Conservation (phyloP, 2,113 vertebrate species). For the Pseudopodoces humilis region DNA sequence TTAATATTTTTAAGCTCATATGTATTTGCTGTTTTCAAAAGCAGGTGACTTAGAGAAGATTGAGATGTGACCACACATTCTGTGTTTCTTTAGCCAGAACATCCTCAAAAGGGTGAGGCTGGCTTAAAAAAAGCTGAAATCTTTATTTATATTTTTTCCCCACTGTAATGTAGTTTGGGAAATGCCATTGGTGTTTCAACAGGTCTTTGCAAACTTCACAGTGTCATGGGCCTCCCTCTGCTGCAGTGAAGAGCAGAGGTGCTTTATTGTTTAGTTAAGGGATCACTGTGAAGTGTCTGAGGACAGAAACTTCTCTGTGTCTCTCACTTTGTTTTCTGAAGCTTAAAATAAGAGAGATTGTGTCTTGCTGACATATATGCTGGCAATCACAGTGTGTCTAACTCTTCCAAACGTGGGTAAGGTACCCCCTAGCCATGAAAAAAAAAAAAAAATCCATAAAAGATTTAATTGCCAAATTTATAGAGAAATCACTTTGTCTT, state of each 20-base stretch:
- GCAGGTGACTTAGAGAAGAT: not conserved
- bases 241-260: not conserved
- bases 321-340: not conserved
- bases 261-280: not conserved
- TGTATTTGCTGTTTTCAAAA: not conserved
- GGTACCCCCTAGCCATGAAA: not conserved
- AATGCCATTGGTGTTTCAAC: not conserved
- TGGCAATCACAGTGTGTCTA: not conserved
- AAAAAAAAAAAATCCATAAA: not conserved
- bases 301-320: not conserved
- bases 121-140: not conserved
- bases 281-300: not conserved
- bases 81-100: not conserved
- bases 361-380: not conserved
- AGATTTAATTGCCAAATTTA: not conserved
- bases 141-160: not conserved
- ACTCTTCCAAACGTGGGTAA: not conserved
- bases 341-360: not conserved
- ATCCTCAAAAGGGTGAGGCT: not conserved
- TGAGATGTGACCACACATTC: not conserved
- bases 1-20: accelerated
- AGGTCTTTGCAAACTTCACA: not conserved
- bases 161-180: not conserved
- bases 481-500: not conserved
- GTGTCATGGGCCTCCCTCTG: not conserved